Evolutionary conservation across 2,888 invertebrate species (phyloP), one percentile per base, ranked within the genome.

Genomic region (Sericinus montela): DNA sequence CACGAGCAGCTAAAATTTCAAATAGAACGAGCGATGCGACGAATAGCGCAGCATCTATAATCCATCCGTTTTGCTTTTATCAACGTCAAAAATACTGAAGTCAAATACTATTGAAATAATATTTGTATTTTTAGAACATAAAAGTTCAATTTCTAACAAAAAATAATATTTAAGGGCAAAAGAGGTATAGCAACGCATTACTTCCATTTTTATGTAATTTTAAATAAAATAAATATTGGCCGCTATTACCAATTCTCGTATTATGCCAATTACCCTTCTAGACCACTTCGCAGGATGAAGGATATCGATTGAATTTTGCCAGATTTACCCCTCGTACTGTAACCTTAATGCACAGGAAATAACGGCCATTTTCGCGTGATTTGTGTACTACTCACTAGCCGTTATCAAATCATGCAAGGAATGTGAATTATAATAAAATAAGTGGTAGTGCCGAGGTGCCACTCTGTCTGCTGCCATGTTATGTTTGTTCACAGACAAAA

Each of bases 311-410:
- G 53, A 82, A 85, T 87, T 88, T 87, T 84, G 87, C 86, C 86
- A 85, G 86, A 83, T 84, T 84, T 84, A 85, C 86, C 84, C 72
- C 67, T 60, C 54, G 56, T 62, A 62, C 51, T 55, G 32, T 50
- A 37, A 45, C 45, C 44, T 48, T 32, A 51, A 49, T 56, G 60
- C 57, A 65, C 59, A 68, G 85, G 85, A 79, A 87, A 86, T 88
- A 88, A 86, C 87, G 87, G 87, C 86, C 86, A 85, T 74, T 61
- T 59, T 66, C 55, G 55, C 65, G 67, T 74, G 62, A 66, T 67
- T 66, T 69, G 69, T 72, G 57, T 62, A 70, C 81, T 81, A 82
- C 68, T 67, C 67, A 60, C 69, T 80, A 81, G 84, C 84, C 85
- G 80, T 80, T 72, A 62, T 68, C 64, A 63, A 67, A 62, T 32